Evolutionary conservation across 1,140 invertebrate species (phyloP).

Genomic region (Neodiprion pinetum): DNA sequence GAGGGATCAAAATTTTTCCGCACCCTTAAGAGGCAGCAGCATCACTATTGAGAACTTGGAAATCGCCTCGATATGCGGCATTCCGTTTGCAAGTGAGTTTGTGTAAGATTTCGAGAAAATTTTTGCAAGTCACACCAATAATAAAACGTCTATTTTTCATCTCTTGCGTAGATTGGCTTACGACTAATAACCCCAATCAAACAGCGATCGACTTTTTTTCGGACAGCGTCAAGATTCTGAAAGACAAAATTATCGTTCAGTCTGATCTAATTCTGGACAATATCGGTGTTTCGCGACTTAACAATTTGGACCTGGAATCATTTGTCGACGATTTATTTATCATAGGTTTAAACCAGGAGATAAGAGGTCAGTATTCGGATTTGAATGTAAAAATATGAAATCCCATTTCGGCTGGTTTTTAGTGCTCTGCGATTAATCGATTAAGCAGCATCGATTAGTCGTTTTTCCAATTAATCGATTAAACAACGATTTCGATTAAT

Average conservation of each 20-base stretch:
- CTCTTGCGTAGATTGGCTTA: slow-evolving; percentile 38
- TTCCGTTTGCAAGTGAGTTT: slow-evolving; percentile 29
- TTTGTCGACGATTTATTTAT: slow-evolving; percentile 38
- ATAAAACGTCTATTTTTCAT: not conserved
- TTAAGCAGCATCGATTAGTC: no score
- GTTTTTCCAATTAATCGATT: no score
- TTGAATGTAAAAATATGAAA: not conserved
- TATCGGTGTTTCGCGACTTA: slow-evolving; percentile 29
- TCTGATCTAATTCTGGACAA: slow-evolving; percentile 26
- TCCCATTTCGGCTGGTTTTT: not conserved
- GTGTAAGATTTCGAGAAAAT: slow-evolving; percentile 20
- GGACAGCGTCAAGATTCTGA: slow-evolving; percentile 24
- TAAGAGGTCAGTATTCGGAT: slow-evolving; percentile 33
- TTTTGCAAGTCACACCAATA: not conserved
- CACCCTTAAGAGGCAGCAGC: slow-evolving; percentile 17
- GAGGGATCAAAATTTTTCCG: slow-evolving; percentile 20
- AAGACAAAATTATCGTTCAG: slow-evolving; percentile 33
- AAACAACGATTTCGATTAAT: no score
- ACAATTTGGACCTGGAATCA: slow-evolving; percentile 26
- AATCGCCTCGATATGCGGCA: slow-evolving; percentile 41
- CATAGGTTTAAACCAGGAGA: slow-evolving; percentile 31
- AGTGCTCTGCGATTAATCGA: not conserved
- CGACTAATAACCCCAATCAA: slow-evolving; percentile 20
- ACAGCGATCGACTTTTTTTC: slow-evolving; percentile 13
- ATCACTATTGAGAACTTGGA: slow-evolving; percentile 32